Evolutionary conservation across 2,113 vertebrate species (phyloP), one percentile per base, ranked within the genome.

Genomic region (Dolichotis patagonum): DNA sequence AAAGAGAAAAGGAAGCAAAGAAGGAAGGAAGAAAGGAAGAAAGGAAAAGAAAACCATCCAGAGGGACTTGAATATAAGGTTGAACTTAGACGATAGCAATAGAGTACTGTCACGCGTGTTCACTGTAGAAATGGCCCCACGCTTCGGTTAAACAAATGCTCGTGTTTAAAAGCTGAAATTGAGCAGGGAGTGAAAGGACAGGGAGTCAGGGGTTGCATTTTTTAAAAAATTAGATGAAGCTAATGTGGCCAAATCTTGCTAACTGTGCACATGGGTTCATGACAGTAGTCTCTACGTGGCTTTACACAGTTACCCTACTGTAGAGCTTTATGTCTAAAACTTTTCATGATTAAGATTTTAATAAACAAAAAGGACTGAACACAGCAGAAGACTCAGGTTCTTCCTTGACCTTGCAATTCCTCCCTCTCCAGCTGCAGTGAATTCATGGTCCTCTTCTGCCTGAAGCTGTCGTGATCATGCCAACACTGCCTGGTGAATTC

Each of bases 291-390:
- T 86, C 58, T 77, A n/a, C 62, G 52, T 58, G 71, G 41, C 41
- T 81, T 81, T 75, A 81, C 52, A 69, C 2, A 71, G 83, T 85
- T 86, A 84, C 56, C 56, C 82, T 56, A 38, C 46, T 41, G 11
- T 93, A 77, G 28, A 43, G 88, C 65, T 94, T 58, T 77, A 87
- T 83, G 49, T 92, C 90, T 71, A 63, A 58, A 69, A 26, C 3
- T 71, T 85, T 95, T 93, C 69, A 84, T 78, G 82, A 75, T 84
- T 84, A 88, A 95, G 77, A 80, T 49, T 69, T 80, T 80, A 90
- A 91, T 63, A 96, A 84, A 62, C 41, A 82, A 11, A 13, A 28
- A 65, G 46, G 24, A 67, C 10, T 65, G 69, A 65, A 80, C 26
- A 32, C 62, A 85, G 73, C n/a, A 56, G 60, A 95, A 60, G 86